Conservation (phyloP, 2,797 vertebrate species). For the Phataginus tetradactyla region DNA sequence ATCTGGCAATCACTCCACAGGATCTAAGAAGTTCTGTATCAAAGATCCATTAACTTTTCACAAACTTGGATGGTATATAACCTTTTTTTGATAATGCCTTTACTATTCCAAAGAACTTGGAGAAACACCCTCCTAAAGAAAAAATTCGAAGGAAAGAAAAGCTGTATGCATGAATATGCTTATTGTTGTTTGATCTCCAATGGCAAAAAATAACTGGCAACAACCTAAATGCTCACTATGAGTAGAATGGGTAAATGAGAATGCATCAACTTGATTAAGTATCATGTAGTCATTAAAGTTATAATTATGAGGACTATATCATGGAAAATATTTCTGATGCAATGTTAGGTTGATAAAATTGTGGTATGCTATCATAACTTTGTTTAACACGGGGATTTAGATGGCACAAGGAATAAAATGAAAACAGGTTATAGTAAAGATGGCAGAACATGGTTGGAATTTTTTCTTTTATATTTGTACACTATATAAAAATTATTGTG, state of each 20-base stretch:
- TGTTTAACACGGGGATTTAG: neutral
- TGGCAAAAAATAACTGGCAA: neutral
- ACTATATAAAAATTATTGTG: conserved; percentile 33
- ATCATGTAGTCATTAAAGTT: neutral
- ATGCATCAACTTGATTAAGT: neutral
- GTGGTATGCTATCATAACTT: neutral
- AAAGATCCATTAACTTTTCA: conserved; percentile 29
- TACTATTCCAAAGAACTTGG: conserved; percentile 25
- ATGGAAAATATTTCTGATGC: conserved; percentile 25
- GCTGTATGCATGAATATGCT: neutral
- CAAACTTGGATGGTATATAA: neutral
- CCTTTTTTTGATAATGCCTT: neutral
- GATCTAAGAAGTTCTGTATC: neutral
- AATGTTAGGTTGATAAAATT: conserved; percentile 27
- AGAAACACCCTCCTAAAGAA: neutral
- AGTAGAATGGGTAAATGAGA: conserved; percentile 18
- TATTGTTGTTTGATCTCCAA: neutral
- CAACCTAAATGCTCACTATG: neutral
- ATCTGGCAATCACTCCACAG: neutral
- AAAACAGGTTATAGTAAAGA: conserved; percentile 32
- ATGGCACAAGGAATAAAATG: conserved; percentile 4
- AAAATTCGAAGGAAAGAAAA: conserved; percentile 29
- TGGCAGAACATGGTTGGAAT: neutral
- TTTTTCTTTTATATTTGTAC: conserved; percentile 11
- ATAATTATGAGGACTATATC: neutral